Conservation (phyloP, 2,888 invertebrate genomes). For the Drosophila gaucha region DNA sequence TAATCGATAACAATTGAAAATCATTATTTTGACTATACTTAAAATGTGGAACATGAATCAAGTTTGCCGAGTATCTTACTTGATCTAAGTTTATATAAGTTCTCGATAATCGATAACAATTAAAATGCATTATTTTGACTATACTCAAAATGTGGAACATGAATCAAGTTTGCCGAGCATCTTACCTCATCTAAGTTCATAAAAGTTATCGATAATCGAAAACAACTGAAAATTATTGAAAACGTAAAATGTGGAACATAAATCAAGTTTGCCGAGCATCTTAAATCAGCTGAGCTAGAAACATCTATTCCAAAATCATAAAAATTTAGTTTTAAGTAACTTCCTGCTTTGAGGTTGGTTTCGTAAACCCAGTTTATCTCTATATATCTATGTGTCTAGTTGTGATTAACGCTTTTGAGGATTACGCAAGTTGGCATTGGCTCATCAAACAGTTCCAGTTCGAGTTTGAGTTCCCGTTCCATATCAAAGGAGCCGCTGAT, state of each 20-base stretch:
- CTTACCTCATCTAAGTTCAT: not conserved
- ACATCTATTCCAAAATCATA: too few species aligned
- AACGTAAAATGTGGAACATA: not conserved
- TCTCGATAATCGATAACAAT: too few species aligned
- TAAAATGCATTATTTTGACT: not conserved
- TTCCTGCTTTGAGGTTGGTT: too few species aligned
- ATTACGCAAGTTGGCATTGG: not conserved
- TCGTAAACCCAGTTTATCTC: not conserved
- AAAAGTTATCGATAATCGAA: too few species aligned
- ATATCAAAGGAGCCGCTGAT: conserved; percentile 64
- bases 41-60: not conserved
- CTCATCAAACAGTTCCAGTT: not conserved
- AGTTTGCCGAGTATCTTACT: not conserved
- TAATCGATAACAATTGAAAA: not conserved
- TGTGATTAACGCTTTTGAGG: not conserved
- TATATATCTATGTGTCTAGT: not conserved
- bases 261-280: not conserved
- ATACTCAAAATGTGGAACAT: not conserved
- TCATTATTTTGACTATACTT: not conserved
- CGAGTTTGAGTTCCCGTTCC: conserved; percentile 6
- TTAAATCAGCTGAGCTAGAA: not conserved
- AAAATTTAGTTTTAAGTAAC: too few species aligned
- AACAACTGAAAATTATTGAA: too few species aligned
- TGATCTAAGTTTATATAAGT: too few species aligned
- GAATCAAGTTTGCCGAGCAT: not conserved